A percentile compares a stretch with the other conserved stretches of the same genome.
These are phyloP conservation scores for Siniperca obscura DNA, from an alignment of 2,797 vertebrate genomes.

Conservation along the genomic window DNA sequence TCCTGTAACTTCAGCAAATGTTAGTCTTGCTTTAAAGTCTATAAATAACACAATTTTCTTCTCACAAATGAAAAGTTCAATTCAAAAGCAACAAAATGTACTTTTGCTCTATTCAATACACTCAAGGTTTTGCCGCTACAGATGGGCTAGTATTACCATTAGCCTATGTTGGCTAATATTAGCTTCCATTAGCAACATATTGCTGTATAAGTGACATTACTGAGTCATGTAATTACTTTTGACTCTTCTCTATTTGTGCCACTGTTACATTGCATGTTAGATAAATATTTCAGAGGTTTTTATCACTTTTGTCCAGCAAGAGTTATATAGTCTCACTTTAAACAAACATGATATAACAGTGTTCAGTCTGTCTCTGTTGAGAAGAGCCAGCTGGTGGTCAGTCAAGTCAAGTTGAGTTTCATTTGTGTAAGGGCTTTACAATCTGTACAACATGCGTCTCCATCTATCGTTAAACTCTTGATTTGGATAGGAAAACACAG, in stretches of 20 bases:
- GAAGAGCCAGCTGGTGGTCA: constrained; percentile 3
- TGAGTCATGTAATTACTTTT: background rate
- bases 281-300: constrained; percentile 1
- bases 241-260: background rate
- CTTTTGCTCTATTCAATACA: background rate
- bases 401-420: background rate
- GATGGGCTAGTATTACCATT: background rate
- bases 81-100: background rate
- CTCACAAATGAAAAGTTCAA: background rate
- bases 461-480: background rate
- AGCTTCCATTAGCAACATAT: background rate
- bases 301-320: background rate
- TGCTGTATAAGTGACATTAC: constrained; percentile 1
- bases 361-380: constrained; percentile 5
- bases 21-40: background rate
- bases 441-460: background rate
- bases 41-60: background rate
- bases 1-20: background rate
- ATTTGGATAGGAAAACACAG: background rate
- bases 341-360: background rate
- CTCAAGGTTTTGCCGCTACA: background rate
- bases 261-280: too few relatives aligned
- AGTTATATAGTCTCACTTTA: background rate
- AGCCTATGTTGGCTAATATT: background rate
- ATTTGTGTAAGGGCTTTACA: constrained; percentile 6